Percentiles rank a stretch among this genome's conserved stretches.
Conservation (phyloP, 2,113 vertebrate species). For the Anolis sagrei region DNA sequence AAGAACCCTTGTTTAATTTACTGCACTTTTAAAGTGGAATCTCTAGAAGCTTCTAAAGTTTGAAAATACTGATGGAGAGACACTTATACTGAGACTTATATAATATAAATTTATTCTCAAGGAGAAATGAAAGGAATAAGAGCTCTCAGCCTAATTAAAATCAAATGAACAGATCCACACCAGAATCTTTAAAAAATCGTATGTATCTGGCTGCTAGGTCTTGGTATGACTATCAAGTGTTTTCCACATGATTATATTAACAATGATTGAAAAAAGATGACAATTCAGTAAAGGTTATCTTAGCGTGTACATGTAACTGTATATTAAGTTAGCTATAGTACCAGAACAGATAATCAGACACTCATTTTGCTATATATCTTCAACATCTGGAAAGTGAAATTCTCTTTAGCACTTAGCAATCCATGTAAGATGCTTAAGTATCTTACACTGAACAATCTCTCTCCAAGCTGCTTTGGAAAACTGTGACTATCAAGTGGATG, state of each 20-base stretch:
- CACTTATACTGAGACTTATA: conserved; percentile 61
- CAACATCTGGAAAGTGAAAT: neutral
- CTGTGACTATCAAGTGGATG: neutral
- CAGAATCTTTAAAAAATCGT: conserved; percentile 7
- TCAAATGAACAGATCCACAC: neutral
- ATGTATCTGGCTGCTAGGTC: neutral
- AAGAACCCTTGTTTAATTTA: conserved; percentile 79
- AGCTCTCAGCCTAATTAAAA: conserved; percentile 36
- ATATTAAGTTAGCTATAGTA: neutral
- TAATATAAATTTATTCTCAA: conserved; percentile 64
- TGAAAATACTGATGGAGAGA: conserved; percentile 63
- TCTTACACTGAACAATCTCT: neutral
- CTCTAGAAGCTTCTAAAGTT: conserved; percentile 63
- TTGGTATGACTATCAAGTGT: neutral
- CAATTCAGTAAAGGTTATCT: neutral
- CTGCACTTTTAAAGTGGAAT: conserved; percentile 70
- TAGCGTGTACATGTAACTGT: neutral
- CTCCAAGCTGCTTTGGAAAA: neutral
- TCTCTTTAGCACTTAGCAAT: neutral
- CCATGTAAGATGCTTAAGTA: neutral
- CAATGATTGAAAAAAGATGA: neutral
- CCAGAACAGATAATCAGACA: neutral
- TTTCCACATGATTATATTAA: neutral
- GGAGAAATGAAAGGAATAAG: conserved; percentile 64
- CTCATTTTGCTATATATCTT: neutral